These are phyloP conservation scores for Psephotus haematonotus DNA, from an alignment of 2,113 vertebrate genomes.

Conservation along the genomic window DNA sequence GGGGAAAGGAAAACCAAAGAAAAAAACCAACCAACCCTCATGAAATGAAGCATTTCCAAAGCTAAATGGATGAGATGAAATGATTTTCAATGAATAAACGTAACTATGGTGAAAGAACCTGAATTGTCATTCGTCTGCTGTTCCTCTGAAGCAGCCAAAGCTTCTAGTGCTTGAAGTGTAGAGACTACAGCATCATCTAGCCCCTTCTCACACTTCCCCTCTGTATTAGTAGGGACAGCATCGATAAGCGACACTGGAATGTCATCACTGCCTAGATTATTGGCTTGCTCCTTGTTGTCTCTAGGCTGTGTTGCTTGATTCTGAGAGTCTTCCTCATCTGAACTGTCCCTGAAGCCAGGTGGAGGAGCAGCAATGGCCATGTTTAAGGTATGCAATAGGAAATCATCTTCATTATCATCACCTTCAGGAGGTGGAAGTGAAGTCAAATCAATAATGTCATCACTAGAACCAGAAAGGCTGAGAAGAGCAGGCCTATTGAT, in stretches of 20 bases:
- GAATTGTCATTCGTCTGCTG: conserved; percentile 94
- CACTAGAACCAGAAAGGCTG: conserved; percentile 92
- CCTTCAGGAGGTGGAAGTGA: conserved; percentile 96
- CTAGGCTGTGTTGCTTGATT: conserved; percentile 78
- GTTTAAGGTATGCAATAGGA: conserved; percentile 94
- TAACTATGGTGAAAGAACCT: conserved; percentile 99
- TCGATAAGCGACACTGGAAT: conserved; percentile 98
- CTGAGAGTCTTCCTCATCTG: conserved; percentile 92
- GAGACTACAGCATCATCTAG: conserved; percentile 88
- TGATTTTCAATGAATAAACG: conserved; percentile 92
- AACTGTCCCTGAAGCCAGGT: conserved; percentile 97
- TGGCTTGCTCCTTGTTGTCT: conserved; percentile 71
- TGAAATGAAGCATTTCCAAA: conserved; percentile 78
- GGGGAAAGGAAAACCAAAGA: not conserved
- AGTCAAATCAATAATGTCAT: conserved; percentile 98
- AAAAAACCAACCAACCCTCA: conserved; percentile 21
- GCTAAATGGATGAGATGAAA: conserved; percentile 80
- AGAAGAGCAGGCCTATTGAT: conserved; percentile 87
- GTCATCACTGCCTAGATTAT: conserved; percentile 77
- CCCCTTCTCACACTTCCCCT: conserved; percentile 82
- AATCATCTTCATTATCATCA: conserved; percentile 91
- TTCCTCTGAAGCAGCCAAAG: conserved; percentile 93
- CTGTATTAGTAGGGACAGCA: conserved; percentile 86
- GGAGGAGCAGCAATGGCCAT: conserved; percentile 97
- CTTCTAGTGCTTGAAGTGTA: conserved; percentile 92